Base-by-base conservation (phyloP, 2,113 vertebrate genomes). In the Pterophyllum scalare region DNA sequence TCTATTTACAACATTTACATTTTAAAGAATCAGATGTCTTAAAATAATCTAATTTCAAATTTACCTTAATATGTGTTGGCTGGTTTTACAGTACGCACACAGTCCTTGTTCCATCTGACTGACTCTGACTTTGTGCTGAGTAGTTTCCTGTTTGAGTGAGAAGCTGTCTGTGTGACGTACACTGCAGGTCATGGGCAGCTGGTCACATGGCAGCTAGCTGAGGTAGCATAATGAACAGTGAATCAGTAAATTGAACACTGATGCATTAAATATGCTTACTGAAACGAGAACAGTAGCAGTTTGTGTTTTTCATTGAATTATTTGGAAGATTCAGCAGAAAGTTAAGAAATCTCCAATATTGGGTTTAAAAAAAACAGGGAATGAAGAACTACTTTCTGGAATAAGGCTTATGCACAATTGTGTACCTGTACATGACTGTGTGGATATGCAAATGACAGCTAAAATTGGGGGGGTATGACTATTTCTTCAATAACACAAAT, bases 51-150 rank as follows among this genome's bases (percentile, higher is more conserved):
- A 60, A 17, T 67, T 10, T 38, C 0, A 84, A 59, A 75, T 76
- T 26, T 88, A 93, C 87, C 88, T 85, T 78, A 43, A 62, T 82
- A 61, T 76, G 88, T 85, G 90, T 57, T 81, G 74, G 65, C 74
- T 28, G 75, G 62, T 52, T 90, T 43, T 62, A 77, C 22, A 33
- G 82, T 15, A 59, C 22, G 83, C 46, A 54, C 38, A 54, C 52
- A 85, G 70, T 56, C 60, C 72, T 59, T 75, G 80, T 76, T 89
- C 59, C 74, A 38, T 79, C 74, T 80, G 74, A 75, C 78, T 83
- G 82, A 87, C 93, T 90, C 83, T 91, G 67, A 86, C 83, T 83
- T 87, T 87, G 79, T 91, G 90, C 94, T 94, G 93, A 94, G 84
- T 82, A 28, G 86, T 90, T 94, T 92, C 88, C 90, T 93, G 89